phyloP scores from a whole-genome alignment of 64 coral and sea anemone genomes.

The Dendronephthya gigantea region DNA sequence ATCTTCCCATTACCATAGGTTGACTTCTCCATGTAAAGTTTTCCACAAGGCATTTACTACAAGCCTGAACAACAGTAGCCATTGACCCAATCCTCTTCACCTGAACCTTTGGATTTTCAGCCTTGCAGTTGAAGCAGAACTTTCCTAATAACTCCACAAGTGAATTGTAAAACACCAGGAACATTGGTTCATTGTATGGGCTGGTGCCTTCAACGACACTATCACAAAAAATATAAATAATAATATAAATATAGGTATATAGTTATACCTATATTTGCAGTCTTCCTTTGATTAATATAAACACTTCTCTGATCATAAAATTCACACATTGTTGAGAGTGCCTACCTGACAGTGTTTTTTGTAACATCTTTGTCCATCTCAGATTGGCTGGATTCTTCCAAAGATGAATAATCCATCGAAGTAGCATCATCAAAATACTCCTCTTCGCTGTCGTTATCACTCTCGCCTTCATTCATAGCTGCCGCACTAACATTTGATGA shows the following conservation, averaged over 20 bases:
- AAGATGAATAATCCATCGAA: neutral
- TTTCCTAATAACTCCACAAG: neutral
- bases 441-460: neutral
- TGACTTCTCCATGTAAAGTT: conserved; percentile 14
- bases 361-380: neutral
- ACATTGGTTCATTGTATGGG: neutral
- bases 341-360: neutral
- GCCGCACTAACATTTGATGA: neutral
- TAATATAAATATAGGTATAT: neutral
- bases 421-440: neutral
- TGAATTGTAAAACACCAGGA: neutral
- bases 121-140: neutral
- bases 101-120: neutral
- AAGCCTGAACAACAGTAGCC: neutral
- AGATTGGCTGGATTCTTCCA: neutral
- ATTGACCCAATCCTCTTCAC: neutral
- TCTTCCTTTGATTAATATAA: neutral
- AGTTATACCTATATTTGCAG: neutral
- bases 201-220: neutral
- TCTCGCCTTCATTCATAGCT: neutral
- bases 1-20: conserved; percentile 1
- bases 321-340: too few species aligned
- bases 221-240: neutral
- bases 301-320: neutral
- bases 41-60: neutral